Evolutionary conservation across 2,888 invertebrate species (phyloP), one percentile per base, ranked within the genome.

Genomic region (Corythucha ciliata): DNA sequence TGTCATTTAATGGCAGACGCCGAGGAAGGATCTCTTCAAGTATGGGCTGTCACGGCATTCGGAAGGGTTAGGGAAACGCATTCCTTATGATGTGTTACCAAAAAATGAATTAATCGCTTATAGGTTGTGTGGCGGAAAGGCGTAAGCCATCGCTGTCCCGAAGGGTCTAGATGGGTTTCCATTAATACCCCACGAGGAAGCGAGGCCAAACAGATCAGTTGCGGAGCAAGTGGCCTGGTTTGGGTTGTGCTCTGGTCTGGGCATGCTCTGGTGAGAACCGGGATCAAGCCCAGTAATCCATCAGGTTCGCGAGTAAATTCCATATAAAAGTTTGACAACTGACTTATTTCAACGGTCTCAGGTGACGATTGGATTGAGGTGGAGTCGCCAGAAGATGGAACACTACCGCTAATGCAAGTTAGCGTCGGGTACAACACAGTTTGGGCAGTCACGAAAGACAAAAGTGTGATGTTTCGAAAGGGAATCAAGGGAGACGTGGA

Each of bases 1-100:
- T 91, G 92, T 22, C 81, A 82, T 64, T 79, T 79, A 64, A 76
- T 90, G 59, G 81, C 87, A 44, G 85, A 85, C 64, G 83, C 83
- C 20, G 74, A 78, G 55, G 72, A 78, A 14, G 88, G 88, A 21
- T 62, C 78, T 32, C 74, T 90, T 62, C 72, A 83, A 54, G 91
- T 94, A 7, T 94, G 93, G 93, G 87, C 90, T 8, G 86, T 93
- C 47, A 93, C 93, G 24, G 84, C 91, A 26, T 83, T 89, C 65
- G 92, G 92, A 47, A 73, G 90, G 64, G 87, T 83, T 69, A 66
- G 63, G 59, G 56, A 34, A 36, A 24, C 33, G 37, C 45, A 21
- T n/a, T 10, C 42, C 8, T 47, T 45, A 20, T 20, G 14, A 6
- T 14, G 10, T 8, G 8, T 12, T 14, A 6, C 20, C 4, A 52